These are phyloP conservation scores for Discoglossus pictus DNA, from an alignment of 2,797 vertebrate species.

Conservation along the genomic window DNA sequence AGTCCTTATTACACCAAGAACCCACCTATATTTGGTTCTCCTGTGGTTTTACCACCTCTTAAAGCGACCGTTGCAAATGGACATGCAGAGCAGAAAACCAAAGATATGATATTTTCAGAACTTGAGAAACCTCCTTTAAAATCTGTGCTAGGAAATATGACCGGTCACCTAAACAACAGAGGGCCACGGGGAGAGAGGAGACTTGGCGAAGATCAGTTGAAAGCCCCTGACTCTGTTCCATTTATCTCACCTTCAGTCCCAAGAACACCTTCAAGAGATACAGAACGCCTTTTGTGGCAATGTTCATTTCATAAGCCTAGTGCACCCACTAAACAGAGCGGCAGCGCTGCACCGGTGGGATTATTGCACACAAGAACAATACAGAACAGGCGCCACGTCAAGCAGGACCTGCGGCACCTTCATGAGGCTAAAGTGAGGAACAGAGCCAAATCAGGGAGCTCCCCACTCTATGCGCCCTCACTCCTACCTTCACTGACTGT, in stretches of 20 bases:
- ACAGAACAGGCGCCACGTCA: conserved; percentile 56
- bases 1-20: neutral
- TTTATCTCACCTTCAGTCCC: conserved; percentile 35
- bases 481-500: conserved; percentile 61
- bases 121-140: conserved; percentile 50
- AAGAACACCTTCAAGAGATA: conserved; percentile 12
- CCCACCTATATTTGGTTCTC: conserved; percentile 38
- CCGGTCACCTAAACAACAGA: conserved; percentile 5
- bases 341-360: conserved; percentile 10
- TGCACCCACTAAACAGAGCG: conserved; percentile 32
- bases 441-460: conserved; percentile 8
- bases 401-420: conserved; percentile 19
- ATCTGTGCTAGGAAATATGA: conserved; percentile 43
- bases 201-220: conserved; percentile 32
- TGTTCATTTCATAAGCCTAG: conserved; percentile 46
- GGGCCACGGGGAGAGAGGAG: conserved; percentile 43
- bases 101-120: conserved; percentile 37
- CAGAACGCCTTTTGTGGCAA: conserved; percentile 43
- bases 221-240: conserved; percentile 1
- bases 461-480: conserved; percentile 39
- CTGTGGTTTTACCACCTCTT: conserved; percentile 56
- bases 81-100: conserved; percentile 51
- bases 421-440: conserved; percentile 1
- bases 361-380: conserved; percentile 51
- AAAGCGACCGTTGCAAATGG: conserved; percentile 41